Percentiles rank a stretch among this genome's conserved stretches.
Evolutionary conservation across 1,140 invertebrate species (phyloP).

Genomic region (Subanguina moxae): DNA sequence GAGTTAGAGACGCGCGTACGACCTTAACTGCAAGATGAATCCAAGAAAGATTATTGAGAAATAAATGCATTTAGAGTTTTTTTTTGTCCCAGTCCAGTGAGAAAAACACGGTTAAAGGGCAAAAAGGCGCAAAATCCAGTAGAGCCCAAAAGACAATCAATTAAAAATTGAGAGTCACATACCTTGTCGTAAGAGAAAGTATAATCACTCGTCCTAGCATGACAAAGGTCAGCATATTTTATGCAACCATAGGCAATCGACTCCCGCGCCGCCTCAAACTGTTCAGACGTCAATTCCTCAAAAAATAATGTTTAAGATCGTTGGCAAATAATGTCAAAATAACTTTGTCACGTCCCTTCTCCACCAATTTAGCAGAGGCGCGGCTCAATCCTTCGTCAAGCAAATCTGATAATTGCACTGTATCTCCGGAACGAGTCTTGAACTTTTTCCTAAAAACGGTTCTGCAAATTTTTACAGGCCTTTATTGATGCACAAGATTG

Average conservation of each 20-base stretch:
- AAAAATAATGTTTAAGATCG: slow-evolving; percentile 1
- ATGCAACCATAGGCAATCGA: slow-evolving; percentile 95
- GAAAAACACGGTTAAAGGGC: background rate
- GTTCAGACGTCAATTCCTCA: slow-evolving; percentile 73
- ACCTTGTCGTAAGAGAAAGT: slow-evolving; percentile 95
- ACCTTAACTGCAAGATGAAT: too few relatives aligned
- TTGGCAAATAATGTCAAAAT: background rate
- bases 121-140: background rate
- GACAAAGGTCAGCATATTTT: slow-evolving; percentile 92
- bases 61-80: too few relatives aligned
- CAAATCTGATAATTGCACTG: slow-evolving; percentile 81
- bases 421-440: slow-evolving; percentile 95
- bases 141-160: too few relatives aligned
- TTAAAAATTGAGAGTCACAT: too few relatives aligned
- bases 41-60: too few relatives aligned
- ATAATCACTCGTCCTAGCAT: slow-evolving; percentile 89
- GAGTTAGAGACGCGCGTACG: too few relatives aligned
- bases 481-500: slow-evolving; percentile 22
- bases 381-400: slow-evolving; percentile 86
- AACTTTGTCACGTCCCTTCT: slow-evolving; percentile 81
- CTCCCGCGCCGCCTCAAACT: slow-evolving; percentile 78
- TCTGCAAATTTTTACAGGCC: background rate
- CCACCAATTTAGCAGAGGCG: slow-evolving; percentile 76
- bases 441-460: slow-evolving; percentile 80
- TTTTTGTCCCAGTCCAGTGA: too few relatives aligned